phyloP scores from a whole-genome alignment of 2,113 vertebrate genomes.

The Dipodomys merriami region DNA sequence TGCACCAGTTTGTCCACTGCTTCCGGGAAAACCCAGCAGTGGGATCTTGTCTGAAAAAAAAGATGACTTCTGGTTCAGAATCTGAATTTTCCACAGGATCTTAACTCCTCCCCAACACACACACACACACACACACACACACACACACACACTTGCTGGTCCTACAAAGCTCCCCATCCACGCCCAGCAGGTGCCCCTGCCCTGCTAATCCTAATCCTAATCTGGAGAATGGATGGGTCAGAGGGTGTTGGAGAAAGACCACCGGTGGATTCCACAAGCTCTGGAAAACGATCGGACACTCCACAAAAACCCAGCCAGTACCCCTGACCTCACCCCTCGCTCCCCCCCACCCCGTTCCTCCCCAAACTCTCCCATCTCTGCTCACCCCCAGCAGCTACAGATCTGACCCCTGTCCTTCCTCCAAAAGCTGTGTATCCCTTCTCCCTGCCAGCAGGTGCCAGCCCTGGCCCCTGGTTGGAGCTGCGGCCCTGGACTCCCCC shows the following conservation, averaged over 20 bases:
- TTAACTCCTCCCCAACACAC: neutral
- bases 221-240: neutral
- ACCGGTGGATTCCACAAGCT: neutral
- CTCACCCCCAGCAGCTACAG: neutral
- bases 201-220: neutral
- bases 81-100: neutral
- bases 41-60: neutral
- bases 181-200: rapidly evolving
- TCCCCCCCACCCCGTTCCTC: neutral
- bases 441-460: neutral
- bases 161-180: too few relatives aligned
- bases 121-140: too few relatives aligned
- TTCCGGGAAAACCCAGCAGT: neutral
- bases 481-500: too few relatives aligned
- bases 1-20: neutral
- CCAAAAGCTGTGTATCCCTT: neutral
- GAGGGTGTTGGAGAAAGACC: neutral
- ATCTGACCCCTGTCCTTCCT: neutral
- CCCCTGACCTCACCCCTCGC: neutral
- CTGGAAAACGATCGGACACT: neutral
- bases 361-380: neutral
- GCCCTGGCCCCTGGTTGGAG: neutral
- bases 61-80: neutral
- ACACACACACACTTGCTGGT: neutral
- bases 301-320: neutral